phyloP scores from a whole-genome alignment of 2,888 invertebrate genomes.

The Bimastos eiseni region DNA sequence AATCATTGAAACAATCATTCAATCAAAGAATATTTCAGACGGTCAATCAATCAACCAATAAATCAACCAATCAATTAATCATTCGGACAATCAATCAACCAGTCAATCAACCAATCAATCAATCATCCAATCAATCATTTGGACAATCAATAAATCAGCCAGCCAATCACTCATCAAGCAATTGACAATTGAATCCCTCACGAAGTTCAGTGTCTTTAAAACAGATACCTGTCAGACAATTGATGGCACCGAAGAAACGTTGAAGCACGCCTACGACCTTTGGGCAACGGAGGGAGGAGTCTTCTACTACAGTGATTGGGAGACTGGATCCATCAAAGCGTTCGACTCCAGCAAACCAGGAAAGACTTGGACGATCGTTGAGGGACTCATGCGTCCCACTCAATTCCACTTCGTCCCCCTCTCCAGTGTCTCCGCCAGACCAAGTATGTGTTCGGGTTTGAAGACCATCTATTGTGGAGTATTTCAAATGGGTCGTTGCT shows the following conservation, averaged over 20 bases:
- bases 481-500: too few relatives aligned
- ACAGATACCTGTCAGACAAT: background rate
- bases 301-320: constrained; percentile 20
- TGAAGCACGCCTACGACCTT: constrained; percentile 16
- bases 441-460: background rate
- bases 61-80: too few relatives aligned
- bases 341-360: background rate
- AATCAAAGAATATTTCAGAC: too few relatives aligned
- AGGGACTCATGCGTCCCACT: background rate
- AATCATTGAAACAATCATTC: too few relatives aligned
- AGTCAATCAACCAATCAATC: too few relatives aligned
- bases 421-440: background rate
- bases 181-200: background rate
- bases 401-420: background rate
- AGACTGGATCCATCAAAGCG: background rate
- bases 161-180: too few relatives aligned
- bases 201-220: background rate
- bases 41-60: too few relatives aligned
- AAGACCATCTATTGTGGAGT: too few relatives aligned
- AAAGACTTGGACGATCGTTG: background rate
- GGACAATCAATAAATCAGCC: too few relatives aligned
- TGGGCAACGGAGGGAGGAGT: background rate
- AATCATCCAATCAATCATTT: too few relatives aligned
- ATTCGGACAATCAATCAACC: too few relatives aligned
- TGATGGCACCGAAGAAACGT: background rate